Evolutionary conservation across 2,113 vertebrate species (phyloP), one percentile per base, ranked within the genome.

Genomic region (Perca schrenkii): DNA sequence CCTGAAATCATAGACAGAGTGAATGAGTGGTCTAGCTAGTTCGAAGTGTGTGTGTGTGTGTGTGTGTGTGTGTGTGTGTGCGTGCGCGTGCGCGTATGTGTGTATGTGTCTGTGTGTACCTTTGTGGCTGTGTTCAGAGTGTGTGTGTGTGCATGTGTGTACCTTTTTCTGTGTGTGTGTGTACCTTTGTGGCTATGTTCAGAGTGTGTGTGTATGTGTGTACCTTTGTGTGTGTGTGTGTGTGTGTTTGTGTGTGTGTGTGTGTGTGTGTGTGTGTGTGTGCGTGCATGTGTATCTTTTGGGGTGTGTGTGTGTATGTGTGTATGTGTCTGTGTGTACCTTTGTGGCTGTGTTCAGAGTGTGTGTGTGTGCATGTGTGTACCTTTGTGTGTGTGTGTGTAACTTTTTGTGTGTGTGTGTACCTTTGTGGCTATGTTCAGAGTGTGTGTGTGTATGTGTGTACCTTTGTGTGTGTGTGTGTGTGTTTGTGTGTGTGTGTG

Each of bases 171-270:
- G 34, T 11, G 25, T 11, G 17, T 52, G 28, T 58, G 17, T 70
- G 47, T 75, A 54, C 10, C 28, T 46, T 16, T 40, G 25, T 36
- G 28, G 1, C 15, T 46, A 34, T 71, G 49, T 16, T 34, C 3
- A 22, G n/a, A 8, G 17, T 13, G 49, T 43, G n/a, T 56, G 53
- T 54, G 53, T 31, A 8, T 47, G 57, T 62, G 49, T 61, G 17
- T 16, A 15, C 7, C 4, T 43, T 43, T 56, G 50, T 19, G 49
- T 25, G 25, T 25, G 25, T 25, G 21, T 31, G 58, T 25, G 7
- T 17, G 49, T 22, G 15, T 11, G 54, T 8, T 4, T 47, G 34
- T 88, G 83, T 93, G 93, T 74, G 71, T 91, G 86, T 22, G 80
- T 88, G 22, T 6, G 8, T 65, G 21, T 43, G n/a, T 49, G 8